Evolutionary conservation across 2,113 vertebrate genomes (phyloP), one percentile per base, ranked within the genome.

Genomic region (Heterochromis multidens): DNA sequence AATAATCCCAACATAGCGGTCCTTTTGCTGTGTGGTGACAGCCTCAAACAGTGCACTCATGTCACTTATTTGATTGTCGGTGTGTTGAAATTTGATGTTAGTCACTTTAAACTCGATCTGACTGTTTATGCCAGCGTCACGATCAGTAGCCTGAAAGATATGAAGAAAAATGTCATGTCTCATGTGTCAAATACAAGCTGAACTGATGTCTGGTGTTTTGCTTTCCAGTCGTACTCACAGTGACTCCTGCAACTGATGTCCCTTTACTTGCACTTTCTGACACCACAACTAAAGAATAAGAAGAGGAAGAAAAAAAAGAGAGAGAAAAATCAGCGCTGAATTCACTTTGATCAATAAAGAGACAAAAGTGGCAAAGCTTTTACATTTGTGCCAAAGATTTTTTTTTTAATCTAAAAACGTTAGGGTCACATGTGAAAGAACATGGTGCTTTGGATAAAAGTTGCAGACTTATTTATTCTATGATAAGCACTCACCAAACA

Each of bases 101-200:
- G 59, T 0, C 2, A 99, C 96, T 83, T 92, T 59, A 93, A 99
- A 99, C 0, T 2, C 3, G 19, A 98, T 96, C 83, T 12, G 1
- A 2, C 91, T 92, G 1, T 96, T 94, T 1, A 0, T 2, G 27
- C 90, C 97, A 0, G 96, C 93, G 91, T 99, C 99, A 2, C 58
- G 59, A 0, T 99, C 99, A 3, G 21, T 94, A 82, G 97, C 98
- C 99, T 99, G 83, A 57, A 10, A 84, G 52, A 78, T 0, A 52
- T 4, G 25, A 77, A 16, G 54, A 33, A 19, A 5, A 74, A 54
- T 19, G 17, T 33, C n/a, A 21, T 17, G 6, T 25, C 29, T 52
- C 4, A 40, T 35, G 7, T 25, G 2, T 76, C 4, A 7, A 16
- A 2, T 6, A 35, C 14, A 27, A 19, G 21, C 4, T 57, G 11